Conservation (phyloP, 2,888 invertebrate genomes). For the Erannis defoliaria region DNA sequence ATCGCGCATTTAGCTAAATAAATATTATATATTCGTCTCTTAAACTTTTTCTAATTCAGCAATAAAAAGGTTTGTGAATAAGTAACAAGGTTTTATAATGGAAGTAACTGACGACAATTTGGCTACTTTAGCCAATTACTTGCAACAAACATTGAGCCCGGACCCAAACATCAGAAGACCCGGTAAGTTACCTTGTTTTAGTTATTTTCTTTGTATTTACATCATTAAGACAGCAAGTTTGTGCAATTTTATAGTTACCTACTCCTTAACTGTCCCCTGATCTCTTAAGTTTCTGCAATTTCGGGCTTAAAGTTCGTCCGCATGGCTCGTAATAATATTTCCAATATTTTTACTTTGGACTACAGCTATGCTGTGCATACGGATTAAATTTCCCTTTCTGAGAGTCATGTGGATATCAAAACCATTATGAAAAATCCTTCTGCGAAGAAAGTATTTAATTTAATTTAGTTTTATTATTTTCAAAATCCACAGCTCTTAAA, state of each 20-base stretch:
- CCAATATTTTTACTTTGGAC: too few relatives aligned
- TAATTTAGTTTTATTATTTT: too few relatives aligned
- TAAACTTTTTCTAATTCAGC: not conserved
- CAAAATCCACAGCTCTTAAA: too few relatives aligned
- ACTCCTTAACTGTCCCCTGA: not conserved
- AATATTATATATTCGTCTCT: too few relatives aligned
- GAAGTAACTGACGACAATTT: slow-evolving; percentile 96
- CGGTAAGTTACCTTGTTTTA: slow-evolving; percentile 85
- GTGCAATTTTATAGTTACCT: not conserved
- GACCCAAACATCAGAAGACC: slow-evolving; percentile 93
- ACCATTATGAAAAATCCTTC: too few relatives aligned
- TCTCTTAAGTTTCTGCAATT: not conserved
- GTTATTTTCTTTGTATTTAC: slow-evolving; percentile 3
- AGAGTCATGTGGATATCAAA: too few relatives aligned
- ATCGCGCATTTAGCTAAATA: too few relatives aligned
- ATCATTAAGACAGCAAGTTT: not conserved
- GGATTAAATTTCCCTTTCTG: too few relatives aligned
- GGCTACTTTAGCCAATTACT: slow-evolving; percentile 92
- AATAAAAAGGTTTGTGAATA: not conserved
- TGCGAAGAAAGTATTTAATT: too few relatives aligned
- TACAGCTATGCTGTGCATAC: too few relatives aligned
- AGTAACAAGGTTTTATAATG: slow-evolving; percentile 83
- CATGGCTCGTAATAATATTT: not conserved
- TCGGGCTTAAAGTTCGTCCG: not conserved
- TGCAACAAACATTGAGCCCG: slow-evolving; percentile 95